A percentile compares a stretch with the other conserved stretches of the same genome.
Conservation (phyloP, 2,113 vertebrate species). For the Tetrax tetrax region DNA sequence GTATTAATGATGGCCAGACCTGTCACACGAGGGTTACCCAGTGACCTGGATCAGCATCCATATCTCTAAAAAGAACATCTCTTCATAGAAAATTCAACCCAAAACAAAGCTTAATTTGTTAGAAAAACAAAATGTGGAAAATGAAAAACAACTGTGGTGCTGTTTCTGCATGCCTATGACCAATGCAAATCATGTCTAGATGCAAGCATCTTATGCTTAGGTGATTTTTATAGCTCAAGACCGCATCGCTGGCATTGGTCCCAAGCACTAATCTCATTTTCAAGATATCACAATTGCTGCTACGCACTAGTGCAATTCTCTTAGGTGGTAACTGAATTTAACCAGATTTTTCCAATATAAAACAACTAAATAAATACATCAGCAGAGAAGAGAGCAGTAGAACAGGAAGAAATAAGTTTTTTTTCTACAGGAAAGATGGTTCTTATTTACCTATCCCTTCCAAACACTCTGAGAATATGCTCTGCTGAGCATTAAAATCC, state of each 20-base stretch:
- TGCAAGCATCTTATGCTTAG: not conserved
- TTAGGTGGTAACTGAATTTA: not conserved
- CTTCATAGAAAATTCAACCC: not conserved
- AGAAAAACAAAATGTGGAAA: not conserved
- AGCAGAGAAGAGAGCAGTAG: not conserved
- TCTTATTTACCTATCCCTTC: not conserved
- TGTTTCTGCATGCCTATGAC: not conserved
- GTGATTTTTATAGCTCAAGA: not conserved
- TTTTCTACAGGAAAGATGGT: not conserved
- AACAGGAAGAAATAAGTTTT: not conserved
- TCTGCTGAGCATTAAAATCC: not conserved
- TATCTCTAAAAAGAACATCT: not conserved
- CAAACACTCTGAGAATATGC: not conserved
- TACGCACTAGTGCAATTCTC: not conserved
- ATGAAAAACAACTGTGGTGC: fast-evolving
- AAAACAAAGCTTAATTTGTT: not conserved
- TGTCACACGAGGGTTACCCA: not conserved
- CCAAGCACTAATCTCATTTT: not conserved
- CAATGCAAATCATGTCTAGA: not conserved
- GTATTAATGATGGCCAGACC: not conserved
- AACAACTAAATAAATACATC: not conserved
- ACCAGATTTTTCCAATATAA: not conserved
- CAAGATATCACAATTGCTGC: not conserved
- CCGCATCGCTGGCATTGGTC: not conserved
- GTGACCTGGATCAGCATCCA: not conserved